Evolutionary conservation across 2,797 vertebrate genomes (phyloP).

Genomic region (Syngnathus rostellatus): DNA sequence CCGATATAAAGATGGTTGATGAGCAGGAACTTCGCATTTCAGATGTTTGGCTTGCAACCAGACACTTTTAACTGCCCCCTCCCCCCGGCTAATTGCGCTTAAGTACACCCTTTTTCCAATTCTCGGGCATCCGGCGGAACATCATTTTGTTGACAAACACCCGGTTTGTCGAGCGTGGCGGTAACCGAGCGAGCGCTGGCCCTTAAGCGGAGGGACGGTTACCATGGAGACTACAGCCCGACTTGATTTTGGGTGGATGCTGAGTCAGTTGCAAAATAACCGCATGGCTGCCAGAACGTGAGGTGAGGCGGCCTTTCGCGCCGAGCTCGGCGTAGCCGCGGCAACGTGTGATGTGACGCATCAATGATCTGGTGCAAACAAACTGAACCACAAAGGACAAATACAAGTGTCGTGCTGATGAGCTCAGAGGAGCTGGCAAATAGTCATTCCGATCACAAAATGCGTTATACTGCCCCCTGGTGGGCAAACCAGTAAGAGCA

Average conservation of each 20-base stretch:
- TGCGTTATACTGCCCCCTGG: too few species aligned
- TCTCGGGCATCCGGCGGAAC: slow-evolving; percentile 15
- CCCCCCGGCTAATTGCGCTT: slow-evolving; percentile 15
- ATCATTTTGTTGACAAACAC: slow-evolving; percentile 46
- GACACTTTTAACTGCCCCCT: slow-evolving; percentile 9
- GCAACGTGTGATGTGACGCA: too few species aligned
- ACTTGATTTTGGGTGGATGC: slow-evolving; percentile 48
- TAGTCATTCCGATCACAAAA: too few species aligned
- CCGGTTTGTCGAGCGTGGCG: slow-evolving; percentile 38
- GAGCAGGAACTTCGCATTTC: neutral
- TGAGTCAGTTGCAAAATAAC: slow-evolving; percentile 46
- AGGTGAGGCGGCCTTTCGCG: neutral
- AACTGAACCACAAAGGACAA: too few species aligned
- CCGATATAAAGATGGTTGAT: too few species aligned
- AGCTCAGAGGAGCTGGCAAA: too few species aligned
- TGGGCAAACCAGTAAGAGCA: too few species aligned
- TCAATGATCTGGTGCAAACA: too few species aligned
- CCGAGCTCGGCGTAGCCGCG: neutral
- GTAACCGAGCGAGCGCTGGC: slow-evolving; percentile 30
- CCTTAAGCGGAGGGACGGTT: slow-evolving; percentile 41
- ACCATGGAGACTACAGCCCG: slow-evolving; percentile 50
- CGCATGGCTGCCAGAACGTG: neutral
- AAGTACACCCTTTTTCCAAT: slow-evolving; percentile 2
- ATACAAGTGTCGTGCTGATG: too few species aligned
- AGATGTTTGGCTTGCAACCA: too few species aligned